Base-by-base conservation (phyloP, 2,797 vertebrate species). In the Ptychadena robeensis region DNA sequence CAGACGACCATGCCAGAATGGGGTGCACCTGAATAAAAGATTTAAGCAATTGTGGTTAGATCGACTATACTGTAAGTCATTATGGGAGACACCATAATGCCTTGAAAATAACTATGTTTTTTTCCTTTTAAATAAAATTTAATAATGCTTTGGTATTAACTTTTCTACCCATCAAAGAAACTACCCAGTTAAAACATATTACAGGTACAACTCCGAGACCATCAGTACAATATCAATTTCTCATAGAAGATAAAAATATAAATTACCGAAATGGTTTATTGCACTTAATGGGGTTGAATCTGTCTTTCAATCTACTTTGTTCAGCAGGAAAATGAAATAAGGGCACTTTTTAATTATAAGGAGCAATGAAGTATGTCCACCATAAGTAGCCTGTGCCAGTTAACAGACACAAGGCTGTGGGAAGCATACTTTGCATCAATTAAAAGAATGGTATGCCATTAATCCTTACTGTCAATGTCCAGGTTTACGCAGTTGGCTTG, bases 401-500 rank as follows among this genome's bases (percentile, higher is more conserved):
- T 83, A 85, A 85, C 86, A 87, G 85, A 89, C 79, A 83, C 76
- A 86, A 85, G 80, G 73, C 83, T 87, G 64, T 87, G 67, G 72
- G 79, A 68, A 90, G 67, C 64, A 64, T n/a, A 15, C 76, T 82
- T 82, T 80, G 85, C 72, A 87, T 87, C 87, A 88, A 73, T 88
- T 89, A 88, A 88, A 79, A 69, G 30, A 53, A 87, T 73, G 59
- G 37, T 34, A 86, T 44, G 81, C 87, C 85, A 81, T 91, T 90
- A 88, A 89, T 90, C 89, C 87, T 87, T 82, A 85, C 68, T 87
- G 82, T 88, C 88, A 89, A 82, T 64, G 69, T 72, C 82, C 79
- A 79, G 86, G 83, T 82, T 92, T 88, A 85, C 79, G 86, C 27
- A 0, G 59, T 65, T 87, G 61, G 73, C 64, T 87, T 44, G 80